Percentiles rank a stretch among this genome's conserved stretches.
phyloP scores from a whole-genome alignment of 2,888 invertebrate genomes.

The Drosophila nr. fundita region DNA sequence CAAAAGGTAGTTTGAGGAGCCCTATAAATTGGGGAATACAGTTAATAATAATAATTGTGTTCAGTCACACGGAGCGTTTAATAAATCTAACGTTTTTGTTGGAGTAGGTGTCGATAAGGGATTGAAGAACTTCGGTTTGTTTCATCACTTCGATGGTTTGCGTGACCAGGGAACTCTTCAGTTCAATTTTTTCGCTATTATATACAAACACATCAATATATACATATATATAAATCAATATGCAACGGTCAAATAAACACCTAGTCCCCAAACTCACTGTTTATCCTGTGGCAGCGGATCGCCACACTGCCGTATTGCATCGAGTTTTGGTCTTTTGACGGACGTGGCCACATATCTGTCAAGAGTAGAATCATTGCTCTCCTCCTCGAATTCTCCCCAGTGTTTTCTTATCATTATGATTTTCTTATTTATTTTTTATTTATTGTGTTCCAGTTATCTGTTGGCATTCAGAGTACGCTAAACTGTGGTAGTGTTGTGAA shows the following conservation, averaged over 20 bases:
- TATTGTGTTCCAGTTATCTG: not conserved
- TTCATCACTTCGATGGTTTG: slow-evolving; percentile 85
- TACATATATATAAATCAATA: not conserved
- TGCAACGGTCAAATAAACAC: not conserved
- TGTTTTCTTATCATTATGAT: slow-evolving; percentile 54
- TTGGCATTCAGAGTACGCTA: slow-evolving; percentile 4
- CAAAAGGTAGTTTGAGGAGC: slow-evolving; percentile 81
- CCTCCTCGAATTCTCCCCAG: slow-evolving; percentile 63
- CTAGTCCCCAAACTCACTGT: slow-evolving; percentile 44
- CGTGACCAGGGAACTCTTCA: slow-evolving; percentile 83
- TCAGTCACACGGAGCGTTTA: too few relatives aligned
- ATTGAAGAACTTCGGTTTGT: slow-evolving; percentile 84
- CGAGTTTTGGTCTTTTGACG: slow-evolving; percentile 72
- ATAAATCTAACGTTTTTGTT: slow-evolving; percentile 81
- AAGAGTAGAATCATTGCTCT: slow-evolving; percentile 12
- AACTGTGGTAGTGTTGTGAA: slow-evolving; percentile 16
- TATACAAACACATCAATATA: not conserved
- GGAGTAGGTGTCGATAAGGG: slow-evolving; percentile 84
- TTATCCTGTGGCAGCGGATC: slow-evolving; percentile 48
- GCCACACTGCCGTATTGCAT: slow-evolving; percentile 65
- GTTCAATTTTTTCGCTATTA: slow-evolving; percentile 72
- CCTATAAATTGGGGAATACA: slow-evolving; percentile 60
- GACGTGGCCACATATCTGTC: slow-evolving; percentile 62
- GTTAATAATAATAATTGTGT: not conserved
- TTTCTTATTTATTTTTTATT: slow-evolving; percentile 3